phyloP scores from a whole-genome alignment of 2,888 invertebrate genomes.

The Metellina segmentata region DNA sequence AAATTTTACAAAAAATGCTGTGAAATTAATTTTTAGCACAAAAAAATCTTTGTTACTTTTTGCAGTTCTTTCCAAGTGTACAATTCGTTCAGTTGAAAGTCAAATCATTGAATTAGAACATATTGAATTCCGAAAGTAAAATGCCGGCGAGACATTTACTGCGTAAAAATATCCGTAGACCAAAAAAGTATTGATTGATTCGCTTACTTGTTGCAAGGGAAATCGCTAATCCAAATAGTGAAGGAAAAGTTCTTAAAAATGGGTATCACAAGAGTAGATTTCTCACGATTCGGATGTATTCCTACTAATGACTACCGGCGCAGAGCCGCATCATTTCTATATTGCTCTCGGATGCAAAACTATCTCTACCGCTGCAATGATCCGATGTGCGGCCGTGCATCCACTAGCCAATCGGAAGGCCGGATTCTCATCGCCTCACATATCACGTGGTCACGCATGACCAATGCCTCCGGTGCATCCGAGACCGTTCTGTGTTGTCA shows the following conservation, averaged over 20 bases:
- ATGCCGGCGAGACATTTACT: background rate
- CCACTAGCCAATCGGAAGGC: constrained; percentile 41
- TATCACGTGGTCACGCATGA: constrained; percentile 67
- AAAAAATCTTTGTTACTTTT: background rate
- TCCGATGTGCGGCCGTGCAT: constrained; percentile 62
- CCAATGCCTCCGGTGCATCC: constrained; percentile 57
- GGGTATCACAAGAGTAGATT: constrained; percentile 25
- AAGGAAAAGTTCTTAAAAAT: constrained; percentile 10
- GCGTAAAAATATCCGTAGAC: background rate
- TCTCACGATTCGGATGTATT: constrained; percentile 13
- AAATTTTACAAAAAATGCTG: background rate
- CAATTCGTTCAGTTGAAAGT: background rate
- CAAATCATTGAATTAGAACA: background rate
- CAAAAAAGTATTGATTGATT: background rate
- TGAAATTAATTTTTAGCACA: background rate
- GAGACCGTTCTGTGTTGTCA: constrained; percentile 46
- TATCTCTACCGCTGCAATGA: constrained; percentile 74
- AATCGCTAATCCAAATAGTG: constrained; percentile 30
- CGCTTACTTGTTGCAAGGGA: constrained; percentile 32
- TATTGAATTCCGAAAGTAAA: background rate
- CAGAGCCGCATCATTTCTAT: constrained; percentile 64
- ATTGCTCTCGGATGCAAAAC: constrained; percentile 60
- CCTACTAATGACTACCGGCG: constrained; percentile 60
- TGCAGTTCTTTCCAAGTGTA: no score
- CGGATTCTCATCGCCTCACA: constrained; percentile 68